Base-by-base conservation (phyloP, 1,140 invertebrate species). In the Ylistrum balloti region DNA sequence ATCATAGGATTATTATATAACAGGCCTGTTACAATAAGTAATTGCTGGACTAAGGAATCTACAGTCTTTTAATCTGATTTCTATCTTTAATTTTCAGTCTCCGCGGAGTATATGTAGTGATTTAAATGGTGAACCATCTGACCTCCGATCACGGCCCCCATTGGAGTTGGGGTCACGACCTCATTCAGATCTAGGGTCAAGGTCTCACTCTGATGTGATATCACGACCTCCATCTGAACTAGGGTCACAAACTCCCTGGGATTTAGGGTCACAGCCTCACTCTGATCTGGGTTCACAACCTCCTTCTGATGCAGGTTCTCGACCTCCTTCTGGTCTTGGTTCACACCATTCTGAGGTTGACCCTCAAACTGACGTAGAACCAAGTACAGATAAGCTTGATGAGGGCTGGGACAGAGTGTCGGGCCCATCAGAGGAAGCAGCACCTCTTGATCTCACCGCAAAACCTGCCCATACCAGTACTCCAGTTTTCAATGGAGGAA, bases 391-490 rank as follows among this genome's bases (percentile, higher is more conserved):
- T 28, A 22, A 28, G 9, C 56, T 74, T n/a, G 56, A 74, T 28
- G 56, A 74, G 13, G 56, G 56, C 22, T 74, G 22, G 56, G 56
- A 74, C 22, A n/a, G 56, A 11, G 22, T 20, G 45, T 3, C 15
- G 9, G 28, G 56, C 28, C 2, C n/a, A 9, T 17, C 56, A 11
- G 56, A n/a, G 56, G 56, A 74, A 28, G 22, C 86, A 33, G 33
- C 28, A 9, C 45, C 56, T 5, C 87, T 90, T 17, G 56, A 89
- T 33, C 56, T 89, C 7, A 85, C 88, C 0, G 48, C 90, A n/a
- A 33, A 35, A 10, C 90, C 88, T 22, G 90, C 90, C 56, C 90
- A 91, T 45, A 89, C 90, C n/a, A 89, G 90, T 33, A 91, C 88
- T 56, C 88, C 90, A 11, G 35, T 87, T 22, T 56, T 35, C 33